phyloP scores from a whole-genome alignment of 2,888 invertebrate genomes.

The Portevinia maculata region DNA sequence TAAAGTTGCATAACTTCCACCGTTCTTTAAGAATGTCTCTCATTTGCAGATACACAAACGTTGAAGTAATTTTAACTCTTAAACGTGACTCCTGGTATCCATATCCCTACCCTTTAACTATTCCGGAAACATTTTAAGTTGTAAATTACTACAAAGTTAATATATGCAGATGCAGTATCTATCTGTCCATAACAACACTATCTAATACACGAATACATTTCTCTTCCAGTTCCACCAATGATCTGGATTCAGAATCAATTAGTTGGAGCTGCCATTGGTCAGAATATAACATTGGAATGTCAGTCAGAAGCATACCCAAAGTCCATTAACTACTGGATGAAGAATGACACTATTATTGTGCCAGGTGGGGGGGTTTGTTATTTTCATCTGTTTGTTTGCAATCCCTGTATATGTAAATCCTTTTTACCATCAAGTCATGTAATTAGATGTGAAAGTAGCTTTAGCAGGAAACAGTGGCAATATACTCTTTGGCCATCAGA shows the following conservation, averaged over 20 bases:
- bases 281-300: slow-evolving; percentile 88
- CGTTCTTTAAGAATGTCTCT: no score
- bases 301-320: slow-evolving; percentile 89
- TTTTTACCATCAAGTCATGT: slow-evolving; percentile 59
- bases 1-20: no score
- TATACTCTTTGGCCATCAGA: neutral
- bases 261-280: slow-evolving; percentile 87
- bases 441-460: slow-evolving; percentile 60
- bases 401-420: slow-evolving; percentile 43
- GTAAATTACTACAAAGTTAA: slow-evolving; percentile 34
- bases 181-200: slow-evolving; percentile 11
- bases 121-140: slow-evolving; percentile 27
- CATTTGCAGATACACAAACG: no score
- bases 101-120: slow-evolving; percentile 1
- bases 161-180: slow-evolving; percentile 5
- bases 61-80: no score
- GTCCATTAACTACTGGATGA: slow-evolving; percentile 89
- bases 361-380: slow-evolving; percentile 83
- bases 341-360: slow-evolving; percentile 86
- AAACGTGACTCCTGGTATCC: no score
- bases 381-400: slow-evolving; percentile 57
- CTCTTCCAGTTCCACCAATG: slow-evolving; percentile 87
- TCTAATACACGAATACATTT: slow-evolving; percentile 54
- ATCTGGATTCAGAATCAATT: slow-evolving; percentile 89
- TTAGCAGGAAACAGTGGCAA: slow-evolving; percentile 15